These are phyloP conservation scores for Ptilonorhynchus violaceus DNA, from an alignment of 2,113 vertebrate genomes.

Conservation along the genomic window DNA sequence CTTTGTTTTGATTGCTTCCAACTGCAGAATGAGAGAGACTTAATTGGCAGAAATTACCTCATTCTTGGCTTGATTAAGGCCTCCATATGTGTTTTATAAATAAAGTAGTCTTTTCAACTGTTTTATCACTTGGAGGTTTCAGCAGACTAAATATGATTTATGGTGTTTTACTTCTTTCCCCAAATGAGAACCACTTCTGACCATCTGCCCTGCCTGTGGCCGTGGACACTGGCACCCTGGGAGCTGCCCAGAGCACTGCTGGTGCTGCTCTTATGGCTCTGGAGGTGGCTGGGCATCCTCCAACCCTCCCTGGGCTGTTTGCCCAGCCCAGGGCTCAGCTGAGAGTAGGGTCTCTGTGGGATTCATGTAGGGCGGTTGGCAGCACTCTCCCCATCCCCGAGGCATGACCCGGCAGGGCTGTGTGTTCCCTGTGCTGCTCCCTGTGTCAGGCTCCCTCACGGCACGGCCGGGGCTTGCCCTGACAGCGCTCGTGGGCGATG, in stretches of 20 bases:
- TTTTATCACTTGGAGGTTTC: slow-evolving; percentile 29
- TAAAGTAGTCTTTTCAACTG: slow-evolving; percentile 20
- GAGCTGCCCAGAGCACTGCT: not conserved
- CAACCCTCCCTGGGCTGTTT: slow-evolving; percentile 35
- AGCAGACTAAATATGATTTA: not conserved
- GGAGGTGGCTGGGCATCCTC: not conserved
- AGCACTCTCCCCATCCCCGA: not conserved
- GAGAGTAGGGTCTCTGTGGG: slow-evolving; percentile 11
- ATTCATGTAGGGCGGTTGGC: slow-evolving; percentile 31
- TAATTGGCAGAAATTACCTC: slow-evolving; percentile 49
- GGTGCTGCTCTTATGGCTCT: not conserved
- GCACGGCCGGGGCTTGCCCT: slow-evolving; percentile 25
- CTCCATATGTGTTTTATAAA: slow-evolving; percentile 49
- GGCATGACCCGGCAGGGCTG: slow-evolving; percentile 56
- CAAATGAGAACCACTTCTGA: not conserved
- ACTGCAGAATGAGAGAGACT: slow-evolving; percentile 21
- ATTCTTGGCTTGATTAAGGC: slow-evolving; percentile 52
- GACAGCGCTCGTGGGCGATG: slow-evolving; percentile 26
- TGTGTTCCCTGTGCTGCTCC: not conserved
- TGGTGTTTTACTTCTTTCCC: not conserved
- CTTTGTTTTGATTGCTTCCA: slow-evolving; percentile 51
- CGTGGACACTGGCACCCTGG: rapidly evolving
- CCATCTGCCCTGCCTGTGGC: not conserved
- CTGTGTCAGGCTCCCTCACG: slow-evolving; percentile 39
- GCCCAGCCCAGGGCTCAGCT: slow-evolving; percentile 27